A percentile compares a stretch with the other conserved stretches of the same genome.
phyloP scores from a whole-genome alignment of 2,797 vertebrate species.

The Cossypha polioptera region DNA sequence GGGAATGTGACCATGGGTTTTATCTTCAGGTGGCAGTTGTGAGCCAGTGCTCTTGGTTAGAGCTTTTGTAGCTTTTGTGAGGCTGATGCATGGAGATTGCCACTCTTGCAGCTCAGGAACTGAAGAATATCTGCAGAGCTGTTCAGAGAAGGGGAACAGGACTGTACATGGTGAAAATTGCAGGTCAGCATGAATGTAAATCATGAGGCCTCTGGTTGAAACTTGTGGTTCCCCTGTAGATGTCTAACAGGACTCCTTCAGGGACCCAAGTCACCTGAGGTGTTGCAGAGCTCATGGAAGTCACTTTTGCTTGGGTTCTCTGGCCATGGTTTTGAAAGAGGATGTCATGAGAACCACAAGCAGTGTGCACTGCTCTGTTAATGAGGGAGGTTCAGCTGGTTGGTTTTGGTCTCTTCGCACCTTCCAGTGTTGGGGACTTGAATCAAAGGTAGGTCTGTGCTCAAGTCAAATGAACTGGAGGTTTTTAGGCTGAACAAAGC shows the following conservation, averaged over 20 bases:
- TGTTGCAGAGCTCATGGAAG: not conserved
- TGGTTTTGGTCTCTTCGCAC: not conserved
- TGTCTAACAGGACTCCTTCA: not conserved
- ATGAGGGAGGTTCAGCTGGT: not conserved
- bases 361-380: fast-evolving
- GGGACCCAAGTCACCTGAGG: not conserved
- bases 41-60: not conserved
- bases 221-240: not conserved
- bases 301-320: not conserved
- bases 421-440: not conserved
- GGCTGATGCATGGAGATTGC: not conserved
- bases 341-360: fast-evolving
- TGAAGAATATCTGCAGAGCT: not conserved
- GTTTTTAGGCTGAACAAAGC: not conserved
- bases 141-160: not conserved
- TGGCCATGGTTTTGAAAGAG: not conserved
- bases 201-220: not conserved
- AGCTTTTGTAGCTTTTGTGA: not conserved
- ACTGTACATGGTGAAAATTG: fast-evolving
- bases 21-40: not conserved
- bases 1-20: not conserved
- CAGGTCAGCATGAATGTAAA: not conserved
- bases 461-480: not conserved
- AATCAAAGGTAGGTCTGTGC: not conserved
- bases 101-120: not conserved